A percentile compares a stretch with the other conserved stretches of the same genome.
phyloP scores from a whole-genome alignment of 2,797 vertebrate genomes.

The Pristis pectinata region DNA sequence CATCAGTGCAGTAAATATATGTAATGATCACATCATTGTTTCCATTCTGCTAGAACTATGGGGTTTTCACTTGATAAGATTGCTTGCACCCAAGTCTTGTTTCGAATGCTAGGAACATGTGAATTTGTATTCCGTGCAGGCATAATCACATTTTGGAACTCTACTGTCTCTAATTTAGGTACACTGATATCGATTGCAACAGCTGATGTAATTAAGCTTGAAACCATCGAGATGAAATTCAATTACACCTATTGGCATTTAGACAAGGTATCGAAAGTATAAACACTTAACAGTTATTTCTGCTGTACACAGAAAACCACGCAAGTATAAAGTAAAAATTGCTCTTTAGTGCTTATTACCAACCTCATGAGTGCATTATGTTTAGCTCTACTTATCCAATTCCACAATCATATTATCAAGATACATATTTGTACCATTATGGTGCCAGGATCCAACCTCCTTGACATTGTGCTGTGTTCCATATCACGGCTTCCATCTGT shows the following conservation, averaged over 20 bases:
- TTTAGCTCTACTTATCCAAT: background rate
- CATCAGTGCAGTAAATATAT: background rate
- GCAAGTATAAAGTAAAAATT: background rate
- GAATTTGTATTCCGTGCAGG: slow-evolving; percentile 5
- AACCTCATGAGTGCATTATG: background rate
- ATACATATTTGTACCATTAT: background rate
- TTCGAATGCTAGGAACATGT: background rate
- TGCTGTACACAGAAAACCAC: slow-evolving; percentile 10
- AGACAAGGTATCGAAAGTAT: slow-evolving; percentile 50
- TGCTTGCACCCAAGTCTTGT: background rate
- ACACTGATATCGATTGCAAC: slow-evolving; percentile 43
- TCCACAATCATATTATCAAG: too few relatives aligned
- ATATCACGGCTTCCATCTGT: background rate
- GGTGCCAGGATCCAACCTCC: background rate
- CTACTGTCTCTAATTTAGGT: slow-evolving; percentile 37
- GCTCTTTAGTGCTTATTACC: slow-evolving; percentile 22
- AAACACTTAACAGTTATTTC: slow-evolving; percentile 40
- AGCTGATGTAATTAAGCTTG: slow-evolving; percentile 55
- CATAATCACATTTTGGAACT: background rate
- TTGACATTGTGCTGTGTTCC: background rate
- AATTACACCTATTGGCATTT: slow-evolving; percentile 50
- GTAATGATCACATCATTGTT: background rate
- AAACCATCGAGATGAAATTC: slow-evolving; percentile 55
- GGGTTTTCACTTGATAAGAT: background rate
- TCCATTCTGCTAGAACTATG: background rate